Evolutionary conservation across 1,140 invertebrate species (phyloP).

Genomic region (Drepana arcuata): DNA sequence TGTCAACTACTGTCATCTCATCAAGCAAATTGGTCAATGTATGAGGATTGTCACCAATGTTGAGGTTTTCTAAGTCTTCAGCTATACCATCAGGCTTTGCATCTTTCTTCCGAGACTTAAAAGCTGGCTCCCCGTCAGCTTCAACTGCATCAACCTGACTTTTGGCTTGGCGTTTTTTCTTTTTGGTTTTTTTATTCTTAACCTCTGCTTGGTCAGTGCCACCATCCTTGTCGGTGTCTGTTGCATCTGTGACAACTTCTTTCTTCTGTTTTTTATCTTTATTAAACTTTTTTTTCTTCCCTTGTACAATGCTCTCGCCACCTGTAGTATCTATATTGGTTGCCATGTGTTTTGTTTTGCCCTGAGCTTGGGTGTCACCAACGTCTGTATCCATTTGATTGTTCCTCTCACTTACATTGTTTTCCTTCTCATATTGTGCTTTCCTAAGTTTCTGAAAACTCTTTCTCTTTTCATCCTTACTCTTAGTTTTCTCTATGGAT

Average conservation of each 20-base stretch:
- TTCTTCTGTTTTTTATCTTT: constrained; percentile 20
- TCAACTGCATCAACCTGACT: constrained; percentile 11
- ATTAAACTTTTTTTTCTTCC: constrained; percentile 10
- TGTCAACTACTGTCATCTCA: constrained; percentile 52
- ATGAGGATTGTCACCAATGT: constrained; percentile 50
- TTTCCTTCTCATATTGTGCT: constrained; percentile 21
- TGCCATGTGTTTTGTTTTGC: constrained; percentile 2
- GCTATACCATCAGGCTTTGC: constrained; percentile 37
- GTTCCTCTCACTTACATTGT: constrained; percentile 15
- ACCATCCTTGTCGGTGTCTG: constrained; percentile 10
- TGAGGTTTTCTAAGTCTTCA: constrained; percentile 47
- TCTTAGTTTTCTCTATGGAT: constrained; percentile 2
- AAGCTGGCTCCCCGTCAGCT: constrained; percentile 20
- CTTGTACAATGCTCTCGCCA: background rate
- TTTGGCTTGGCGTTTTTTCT: constrained; percentile 30
- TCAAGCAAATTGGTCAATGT: constrained; percentile 44
- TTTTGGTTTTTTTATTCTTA: constrained; percentile 31
- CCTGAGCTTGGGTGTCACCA: constrained; percentile 5
- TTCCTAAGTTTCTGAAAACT: constrained; percentile 16
- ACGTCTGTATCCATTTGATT: constrained; percentile 5
- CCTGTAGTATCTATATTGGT: constrained; percentile 5
- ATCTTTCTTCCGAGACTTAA: constrained; percentile 26
- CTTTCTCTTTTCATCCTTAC: constrained; percentile 21
- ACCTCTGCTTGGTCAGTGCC: constrained; percentile 9
- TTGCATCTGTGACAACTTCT: constrained; percentile 8